Percentiles rank a stretch among this genome's conserved stretches.
Evolutionary conservation across 2,797 vertebrate genomes (phyloP).

Genomic region (Pelodytes ibericus): DNA sequence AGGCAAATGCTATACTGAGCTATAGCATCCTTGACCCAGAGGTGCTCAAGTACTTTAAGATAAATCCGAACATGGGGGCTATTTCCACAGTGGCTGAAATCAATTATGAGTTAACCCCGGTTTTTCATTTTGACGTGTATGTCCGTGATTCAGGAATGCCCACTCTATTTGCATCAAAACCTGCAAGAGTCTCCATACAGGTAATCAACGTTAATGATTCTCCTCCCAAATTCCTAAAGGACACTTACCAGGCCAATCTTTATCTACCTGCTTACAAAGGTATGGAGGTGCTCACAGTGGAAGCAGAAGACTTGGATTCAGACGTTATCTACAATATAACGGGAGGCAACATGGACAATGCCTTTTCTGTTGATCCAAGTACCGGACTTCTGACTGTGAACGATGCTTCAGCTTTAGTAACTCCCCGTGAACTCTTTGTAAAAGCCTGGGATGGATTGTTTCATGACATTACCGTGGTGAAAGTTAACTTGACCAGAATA

Average conservation of each 20-base stretch:
- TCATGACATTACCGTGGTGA: slow-evolving; percentile 79
- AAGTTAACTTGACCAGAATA: slow-evolving; percentile 75
- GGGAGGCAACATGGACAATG: slow-evolving; percentile 77
- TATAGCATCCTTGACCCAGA: slow-evolving; percentile 89
- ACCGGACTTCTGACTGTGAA: slow-evolving; percentile 81
- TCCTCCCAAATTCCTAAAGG: slow-evolving; percentile 80
- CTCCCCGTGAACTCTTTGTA: slow-evolving; percentile 76
- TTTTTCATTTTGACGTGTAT: slow-evolving; percentile 84
- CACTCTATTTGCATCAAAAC: slow-evolving; percentile 78
- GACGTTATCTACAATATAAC: slow-evolving; percentile 82
- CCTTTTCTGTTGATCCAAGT: slow-evolving; percentile 78
- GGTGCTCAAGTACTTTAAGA: slow-evolving; percentile 79
- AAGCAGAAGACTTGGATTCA: slow-evolving; percentile 85
- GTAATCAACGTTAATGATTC: slow-evolving; percentile 89
- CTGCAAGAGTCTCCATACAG: slow-evolving; percentile 80
- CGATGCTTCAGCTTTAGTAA: slow-evolving; percentile 71
- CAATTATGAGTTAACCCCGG: slow-evolving; percentile 82
- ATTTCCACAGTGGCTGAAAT: slow-evolving; percentile 77
- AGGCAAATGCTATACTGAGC: slow-evolving; percentile 82
- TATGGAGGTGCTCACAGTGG: slow-evolving; percentile 80
- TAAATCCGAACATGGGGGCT: slow-evolving; percentile 88
- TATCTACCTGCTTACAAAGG: slow-evolving; percentile 78
- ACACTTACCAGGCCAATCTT: slow-evolving; percentile 76
- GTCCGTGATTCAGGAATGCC: slow-evolving; percentile 86
- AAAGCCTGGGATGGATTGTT: slow-evolving; percentile 86